Conservation (phyloP, 2,113 vertebrate genomes). For the Tetrax tetrax region DNA sequence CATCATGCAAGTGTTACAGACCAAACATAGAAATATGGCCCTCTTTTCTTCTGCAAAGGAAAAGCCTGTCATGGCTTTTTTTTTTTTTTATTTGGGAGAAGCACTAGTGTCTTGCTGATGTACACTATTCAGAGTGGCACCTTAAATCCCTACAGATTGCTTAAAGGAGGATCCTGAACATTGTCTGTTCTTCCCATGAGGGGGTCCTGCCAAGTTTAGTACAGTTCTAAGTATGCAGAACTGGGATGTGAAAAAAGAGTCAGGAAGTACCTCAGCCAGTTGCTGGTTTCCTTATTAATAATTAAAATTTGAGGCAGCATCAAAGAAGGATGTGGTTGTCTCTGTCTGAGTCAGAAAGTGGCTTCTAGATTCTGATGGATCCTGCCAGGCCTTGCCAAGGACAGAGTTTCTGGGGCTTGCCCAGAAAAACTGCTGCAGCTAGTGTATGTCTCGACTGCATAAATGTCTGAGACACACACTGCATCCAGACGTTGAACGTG, state of each 20-base stretch:
- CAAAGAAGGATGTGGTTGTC: neutral
- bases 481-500: neutral
- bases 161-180: neutral
- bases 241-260: neutral
- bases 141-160: neutral
- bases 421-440: neutral
- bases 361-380: neutral
- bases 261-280: constrained; percentile 30
- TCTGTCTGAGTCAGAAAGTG: neutral
- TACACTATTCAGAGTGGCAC: neutral
- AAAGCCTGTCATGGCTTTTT: neutral
- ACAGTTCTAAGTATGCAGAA: neutral
- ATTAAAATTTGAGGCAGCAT: neutral
- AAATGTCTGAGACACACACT: neutral
- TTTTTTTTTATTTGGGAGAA: neutral
- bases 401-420: neutral
- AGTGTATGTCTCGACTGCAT: neutral
- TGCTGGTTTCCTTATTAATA: constrained; percentile 8
- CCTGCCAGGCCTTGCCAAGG: neutral
- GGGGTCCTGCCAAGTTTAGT: neutral
- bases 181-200: neutral
- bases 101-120: neutral
- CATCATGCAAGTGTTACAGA: neutral
- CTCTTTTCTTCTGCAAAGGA: neutral
- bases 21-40: neutral